A percentile compares a stretch with the other conserved stretches of the same genome.
These are phyloP conservation scores for Drosophila parvula DNA, from an alignment of 1,140 invertebrate species.

Conservation along the genomic window DNA sequence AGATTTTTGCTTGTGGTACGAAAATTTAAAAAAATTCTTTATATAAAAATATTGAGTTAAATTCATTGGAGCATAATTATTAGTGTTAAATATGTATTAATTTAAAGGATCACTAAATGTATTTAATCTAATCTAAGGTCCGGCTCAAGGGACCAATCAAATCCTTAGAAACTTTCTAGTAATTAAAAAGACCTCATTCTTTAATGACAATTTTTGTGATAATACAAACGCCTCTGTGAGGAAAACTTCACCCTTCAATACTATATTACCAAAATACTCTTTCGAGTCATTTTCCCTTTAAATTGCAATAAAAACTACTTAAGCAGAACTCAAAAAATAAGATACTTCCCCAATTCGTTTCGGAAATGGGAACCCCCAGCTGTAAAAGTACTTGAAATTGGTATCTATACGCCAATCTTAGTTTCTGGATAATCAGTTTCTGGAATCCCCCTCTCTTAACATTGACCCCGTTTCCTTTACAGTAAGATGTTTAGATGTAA, in stretches of 20 bases:
- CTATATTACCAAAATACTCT: background rate
- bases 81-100: background rate
- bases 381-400: background rate
- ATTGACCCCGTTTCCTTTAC: constrained; percentile 15
- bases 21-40: too few species aligned
- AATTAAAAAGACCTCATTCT: too few species aligned
- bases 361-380: background rate
- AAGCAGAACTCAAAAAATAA: background rate
- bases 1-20: too few species aligned
- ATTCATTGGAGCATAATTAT: background rate
- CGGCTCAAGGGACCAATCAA: too few species aligned
- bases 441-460: background rate
- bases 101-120: background rate
- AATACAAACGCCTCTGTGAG: too few species aligned
- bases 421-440: constrained; percentile 1
- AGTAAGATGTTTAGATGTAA: constrained; percentile 65
- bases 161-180: too few species aligned
- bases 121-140: too few species aligned
- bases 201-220: too few species aligned
- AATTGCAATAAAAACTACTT: background rate
- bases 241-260: too few species aligned
- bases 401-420: background rate
- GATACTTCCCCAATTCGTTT: background rate
- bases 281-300: accelerated
- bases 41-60: too few species aligned